Evolutionary conservation across 2,113 vertebrate species (phyloP).

Genomic region (Bufo gargarizans): DNA sequence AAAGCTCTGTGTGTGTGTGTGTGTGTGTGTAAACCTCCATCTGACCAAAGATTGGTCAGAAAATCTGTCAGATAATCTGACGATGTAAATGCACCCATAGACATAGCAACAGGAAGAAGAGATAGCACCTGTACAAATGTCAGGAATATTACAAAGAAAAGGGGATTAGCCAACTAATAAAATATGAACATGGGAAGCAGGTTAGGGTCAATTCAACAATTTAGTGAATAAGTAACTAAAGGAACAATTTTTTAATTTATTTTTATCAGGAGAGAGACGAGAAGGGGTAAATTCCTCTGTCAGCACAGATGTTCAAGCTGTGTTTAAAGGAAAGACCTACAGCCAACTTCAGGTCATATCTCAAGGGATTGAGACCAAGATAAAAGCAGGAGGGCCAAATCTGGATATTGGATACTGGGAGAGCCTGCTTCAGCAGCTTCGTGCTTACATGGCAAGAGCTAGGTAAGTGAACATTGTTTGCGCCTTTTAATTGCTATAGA

Average conservation of each 20-base stretch:
- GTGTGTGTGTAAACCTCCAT: too few species aligned
- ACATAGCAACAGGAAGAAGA: too few species aligned
- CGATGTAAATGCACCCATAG: too few species aligned
- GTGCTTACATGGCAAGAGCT: slow-evolving; percentile 93
- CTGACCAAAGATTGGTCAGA: too few species aligned
- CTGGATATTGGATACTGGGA: slow-evolving; percentile 99
- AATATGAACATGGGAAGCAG: too few species aligned
- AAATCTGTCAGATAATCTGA: too few species aligned
- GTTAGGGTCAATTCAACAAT: too few species aligned
- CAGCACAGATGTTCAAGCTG: slow-evolving; percentile 88
- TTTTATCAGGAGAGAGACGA: slow-evolving; percentile 84
- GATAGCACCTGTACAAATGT: too few species aligned
- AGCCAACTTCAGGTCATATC: slow-evolving; percentile 93
- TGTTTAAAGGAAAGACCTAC: slow-evolving; percentile 98
- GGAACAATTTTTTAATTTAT: background rate
- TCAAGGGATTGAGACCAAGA: slow-evolving; percentile 92
- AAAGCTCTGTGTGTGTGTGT: too few species aligned
- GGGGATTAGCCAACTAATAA: too few species aligned
- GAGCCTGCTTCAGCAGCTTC: slow-evolving; percentile 92
- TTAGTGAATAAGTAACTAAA: too few species aligned
- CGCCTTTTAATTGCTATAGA: background rate
- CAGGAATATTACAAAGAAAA: too few species aligned
- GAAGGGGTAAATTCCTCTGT: slow-evolving; percentile 96
- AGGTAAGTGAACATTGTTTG: slow-evolving; percentile 71
- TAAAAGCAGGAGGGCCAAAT: slow-evolving; percentile 88